Base-by-base conservation (phyloP, 1,140 invertebrate genomes). In the Drosophila subpulchrella region DNA sequence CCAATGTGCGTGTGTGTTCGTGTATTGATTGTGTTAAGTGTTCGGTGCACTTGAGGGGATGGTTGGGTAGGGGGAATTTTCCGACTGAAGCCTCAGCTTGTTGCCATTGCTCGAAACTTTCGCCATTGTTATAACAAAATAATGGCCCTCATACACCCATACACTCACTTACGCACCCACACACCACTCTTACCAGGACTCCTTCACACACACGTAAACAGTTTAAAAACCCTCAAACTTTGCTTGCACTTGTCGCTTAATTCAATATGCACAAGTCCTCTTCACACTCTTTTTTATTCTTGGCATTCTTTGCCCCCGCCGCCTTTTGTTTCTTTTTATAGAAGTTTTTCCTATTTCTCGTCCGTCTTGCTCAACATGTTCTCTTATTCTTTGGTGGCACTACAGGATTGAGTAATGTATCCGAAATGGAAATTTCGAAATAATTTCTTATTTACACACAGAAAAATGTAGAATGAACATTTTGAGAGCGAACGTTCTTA, bases 221-320 rank as follows among this genome's bases (percentile, higher is more conserved):
- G 79, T 88, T 88, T 88, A 83, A 83, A 86, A 89, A 77, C 83
- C 83, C 83, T 88, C 79, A 88, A 86, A 88, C 83, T 88, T 88
- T 71, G 79, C 76, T 63, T 67, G 84, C 84, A 88, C 83, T 88
- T 89, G 83, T 83, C 79, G 79, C 83, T 81, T 88, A 88, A 88
- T 88, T 88, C 83, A 88, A 88, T 88, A 88, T 88, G 83, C 83
- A 83, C 71, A 76, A 86, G 70, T 73, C 32, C 65, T 71, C 56
- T 75, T 61, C 70, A 53, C 75, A 59, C 53, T 70, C 51, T 53
- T 41, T 36, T 42, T 38, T 55, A 41, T 42, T 8, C 47, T 50
- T 30, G 32, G 17, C 61, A 27, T 27, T 27, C 36, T 53, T 55
- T 57, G 46, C n/a, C 17, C 17, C 75, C 75, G 61, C 32, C 53